Base-by-base conservation (phyloP, 2,888 invertebrate species). In the Hirtodrosophila cameraria region DNA sequence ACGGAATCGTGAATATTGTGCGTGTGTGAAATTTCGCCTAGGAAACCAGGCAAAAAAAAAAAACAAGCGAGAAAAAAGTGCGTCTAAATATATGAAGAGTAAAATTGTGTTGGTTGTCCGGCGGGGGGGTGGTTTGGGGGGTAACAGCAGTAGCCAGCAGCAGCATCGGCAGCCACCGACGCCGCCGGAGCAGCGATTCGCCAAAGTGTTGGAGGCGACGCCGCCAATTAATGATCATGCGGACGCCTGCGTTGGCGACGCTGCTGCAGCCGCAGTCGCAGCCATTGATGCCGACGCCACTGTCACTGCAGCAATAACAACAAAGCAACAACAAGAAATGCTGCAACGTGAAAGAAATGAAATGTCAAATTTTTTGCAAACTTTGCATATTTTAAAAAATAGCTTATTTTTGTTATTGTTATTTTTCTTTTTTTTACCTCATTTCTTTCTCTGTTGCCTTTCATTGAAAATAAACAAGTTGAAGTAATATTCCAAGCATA, bases 151-250 rank as follows among this genome's bases (percentile, higher is more conserved):
- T 28, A 38, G 33, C 15, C 11, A 35, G n/a, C n/a, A 15, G 16
- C 18, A 43, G 15, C 35, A 50, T 33, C 33, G 25, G 45, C 25
- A 38, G 33, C 15, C 11, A 35, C 7, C n/a, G n/a, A 12, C 18
- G 35, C 28, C 46, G 20, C 39, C 55, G 28, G 33, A 54, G 23
- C 38, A 70, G 31, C 39, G 65, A 50, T 59, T 66, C 61, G 70
- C 70, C 60, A 65, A 68, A 69, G 70, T 66, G 66, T 70, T 70
- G 61, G 45, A 65, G 67, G 55, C 70, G 76, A 65, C 76, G 77
- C 76, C 75, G 75, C 73, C 76, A 75, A 75, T 75, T 75, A 72
- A 74, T 71, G 66, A 46, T 55, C 59, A 53, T 46, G 42, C 9
- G 18, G 36, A 18, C 38, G 48, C 23, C 55, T 20, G 18, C 46